Base-by-base conservation (phyloP, 2,888 invertebrate genomes). In the Parnassius smintheus region DNA sequence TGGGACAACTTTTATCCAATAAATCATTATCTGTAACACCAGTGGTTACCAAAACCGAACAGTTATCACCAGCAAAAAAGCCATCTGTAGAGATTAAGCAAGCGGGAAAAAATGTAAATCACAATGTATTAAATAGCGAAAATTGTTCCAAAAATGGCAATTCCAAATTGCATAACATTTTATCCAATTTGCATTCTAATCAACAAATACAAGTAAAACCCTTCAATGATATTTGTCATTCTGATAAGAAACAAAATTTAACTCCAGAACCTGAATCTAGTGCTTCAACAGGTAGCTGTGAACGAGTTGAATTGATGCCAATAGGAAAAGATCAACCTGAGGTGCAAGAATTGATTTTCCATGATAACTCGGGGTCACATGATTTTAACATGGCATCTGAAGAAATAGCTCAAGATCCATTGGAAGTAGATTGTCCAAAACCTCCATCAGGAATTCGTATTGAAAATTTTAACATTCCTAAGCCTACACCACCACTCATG, bases 131-230 rank as follows among this genome's bases (percentile, higher is more conserved):
- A 62, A 89, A 88, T 71, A 91, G 88, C 70, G 88, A 91, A 70
- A 91, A 88, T 68, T 86, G 87, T 74, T 83, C 92, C 12, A 92
- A 92, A 73, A 92, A 92, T 78, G 92, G 92, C n/a, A 91, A 91
- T 72, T 91, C 92, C 1, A 91, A 91, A 70, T 74, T 92, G 68
- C 91, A 90, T 66, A 91, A 87, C 70, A 92, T 92, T 70, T 73
- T 92, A 49, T 84, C 89, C 4, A 91, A 87, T 74, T 80, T 92
- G 67, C 89, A 91, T 75, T 84, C 83, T 18, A 89, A 91, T 70
- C 87, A 89, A 71, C 87, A 89, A 71, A 78, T 86, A 66, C 86
- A 89, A 75, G 75, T 78, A 46, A 71, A 86, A 68, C 75, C 86
- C 51, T 75, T 83, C 55, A 86, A 78, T 69, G 85, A 83, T 64